Conservation (phyloP, 1,140 invertebrate genomes). For the Leptinotarsa texana region DNA sequence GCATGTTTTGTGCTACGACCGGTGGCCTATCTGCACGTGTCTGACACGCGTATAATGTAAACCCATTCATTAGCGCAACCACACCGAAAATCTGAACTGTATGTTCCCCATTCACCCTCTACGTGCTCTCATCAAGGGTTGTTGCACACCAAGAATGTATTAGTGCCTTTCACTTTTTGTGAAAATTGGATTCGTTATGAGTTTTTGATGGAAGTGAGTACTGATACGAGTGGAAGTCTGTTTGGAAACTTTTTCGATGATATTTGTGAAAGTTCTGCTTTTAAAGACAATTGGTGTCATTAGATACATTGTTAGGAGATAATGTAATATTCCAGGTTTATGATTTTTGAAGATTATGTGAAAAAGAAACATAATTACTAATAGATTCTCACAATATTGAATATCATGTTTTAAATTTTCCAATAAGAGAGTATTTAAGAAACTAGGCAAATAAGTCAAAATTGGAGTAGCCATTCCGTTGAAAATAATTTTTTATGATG, state of each 20-base stretch:
- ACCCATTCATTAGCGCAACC: constrained; percentile 41
- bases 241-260: not conserved
- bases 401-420: no score
- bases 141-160: constrained; percentile 30
- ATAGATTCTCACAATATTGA: no score
- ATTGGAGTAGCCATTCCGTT: no score
- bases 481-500: no score
- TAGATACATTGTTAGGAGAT: no score
- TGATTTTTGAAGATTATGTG: no score
- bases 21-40: constrained; percentile 49
- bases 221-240: constrained; percentile 21
- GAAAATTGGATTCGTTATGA: constrained; percentile 45
- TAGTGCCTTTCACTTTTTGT: constrained; percentile 31
- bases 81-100: constrained; percentile 51
- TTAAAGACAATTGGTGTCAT: no score
- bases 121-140: constrained; percentile 33
- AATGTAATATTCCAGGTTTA: no score
- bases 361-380: no score
- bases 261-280: no score
- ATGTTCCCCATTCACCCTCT: constrained; percentile 31
- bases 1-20: constrained; percentile 45
- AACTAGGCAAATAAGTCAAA: no score
- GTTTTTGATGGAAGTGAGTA: constrained; percentile 32
- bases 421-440: no score
- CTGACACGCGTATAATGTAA: constrained; percentile 46